phyloP scores from a whole-genome alignment of 1,140 invertebrate genomes.

The Orius insidiosus region DNA sequence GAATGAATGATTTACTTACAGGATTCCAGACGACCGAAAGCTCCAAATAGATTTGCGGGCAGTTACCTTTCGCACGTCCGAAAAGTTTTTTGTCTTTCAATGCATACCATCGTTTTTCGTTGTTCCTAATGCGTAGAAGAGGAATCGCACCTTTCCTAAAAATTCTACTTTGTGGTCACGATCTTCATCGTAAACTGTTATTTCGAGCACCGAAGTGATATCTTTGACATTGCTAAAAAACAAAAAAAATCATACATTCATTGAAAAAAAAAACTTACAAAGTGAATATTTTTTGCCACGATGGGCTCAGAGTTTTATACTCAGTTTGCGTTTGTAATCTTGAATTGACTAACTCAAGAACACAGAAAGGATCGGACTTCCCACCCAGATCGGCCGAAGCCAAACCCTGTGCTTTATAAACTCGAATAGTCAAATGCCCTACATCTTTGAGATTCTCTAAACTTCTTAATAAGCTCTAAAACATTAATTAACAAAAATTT shows the following conservation, averaged over 20 bases:
- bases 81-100: conserved; percentile 92
- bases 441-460: conserved; percentile 67
- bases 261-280: conserved; percentile 52
- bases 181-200: conserved; percentile 98
- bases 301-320: conserved; percentile 90
- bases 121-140: conserved; percentile 68
- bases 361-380: conserved; percentile 94
- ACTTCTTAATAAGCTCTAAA: conserved; percentile 41
- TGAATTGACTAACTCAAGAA: conserved; percentile 86
- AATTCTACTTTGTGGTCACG: conserved; percentile 96
- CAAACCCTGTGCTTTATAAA: conserved; percentile 74
- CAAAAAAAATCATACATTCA: no score
- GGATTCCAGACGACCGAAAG: conserved; percentile 86
- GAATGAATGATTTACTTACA: conserved; percentile 33
- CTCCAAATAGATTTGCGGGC: conserved; percentile 80
- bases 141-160: conserved; percentile 87
- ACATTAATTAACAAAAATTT: conserved; percentile 18
- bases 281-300: conserved; percentile 97
- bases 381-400: conserved; percentile 82
- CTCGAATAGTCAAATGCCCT: conserved; percentile 75
- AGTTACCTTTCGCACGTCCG: conserved; percentile 72
- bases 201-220: conserved; percentile 85
- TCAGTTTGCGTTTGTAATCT: conserved; percentile 94
- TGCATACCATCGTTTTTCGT: conserved; percentile 88
- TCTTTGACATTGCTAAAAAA: conserved; percentile 89